Base-by-base conservation (phyloP, 2,113 vertebrate genomes). In the Sylvicapra grimmia region DNA sequence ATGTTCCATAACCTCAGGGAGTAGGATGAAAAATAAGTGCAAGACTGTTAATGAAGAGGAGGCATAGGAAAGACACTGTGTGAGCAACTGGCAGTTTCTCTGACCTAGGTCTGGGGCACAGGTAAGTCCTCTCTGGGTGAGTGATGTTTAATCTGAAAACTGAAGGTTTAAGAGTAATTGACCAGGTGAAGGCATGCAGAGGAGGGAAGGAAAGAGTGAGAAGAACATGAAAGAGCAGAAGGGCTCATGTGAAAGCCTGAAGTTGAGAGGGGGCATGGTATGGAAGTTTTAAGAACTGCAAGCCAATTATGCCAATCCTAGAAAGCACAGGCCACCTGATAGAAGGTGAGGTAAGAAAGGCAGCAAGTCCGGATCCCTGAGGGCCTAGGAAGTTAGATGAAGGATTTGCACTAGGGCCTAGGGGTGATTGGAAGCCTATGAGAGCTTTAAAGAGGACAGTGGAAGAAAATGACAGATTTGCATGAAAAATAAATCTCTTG, bases 401-500 rank as follows among this genome's bases (percentile, higher is more conserved):
- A 86, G 58, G 79, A 89, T 97, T 96, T 96, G 94, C 77, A 95
- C 6, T 10, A 58, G 54, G 33, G 93, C 93, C 96, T 90, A 88
- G 47, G 10, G 94, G 65, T 77, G 89, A 72, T 29, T 96, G 95
- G 93, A 97, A 97, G 68, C 77, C 86, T 84, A 5, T 49, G 51
- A 89, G 8, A 33, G 56, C 19, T 94, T 96, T 97, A 89, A 95
- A 92, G 27, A 77, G 25, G 72, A 77, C 51, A 65, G 49, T 96
- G 90, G 47, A 89, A 94, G 53, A 92, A 89, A 86, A 95, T 89
- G 94, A 97, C 44, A 95, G 68, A 97, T 98, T 98, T 98, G 97
- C 97, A 98, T 96, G 84, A 95, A 86, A 89, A 92, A 61, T 88
- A 93, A 96, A 80, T 90, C 63, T 95, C 36, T 96, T 95, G 97